A percentile compares a stretch with the other conserved stretches of the same genome.
Conservation (phyloP, 2,797 vertebrate genomes). For the Sitta carolinensis region DNA sequence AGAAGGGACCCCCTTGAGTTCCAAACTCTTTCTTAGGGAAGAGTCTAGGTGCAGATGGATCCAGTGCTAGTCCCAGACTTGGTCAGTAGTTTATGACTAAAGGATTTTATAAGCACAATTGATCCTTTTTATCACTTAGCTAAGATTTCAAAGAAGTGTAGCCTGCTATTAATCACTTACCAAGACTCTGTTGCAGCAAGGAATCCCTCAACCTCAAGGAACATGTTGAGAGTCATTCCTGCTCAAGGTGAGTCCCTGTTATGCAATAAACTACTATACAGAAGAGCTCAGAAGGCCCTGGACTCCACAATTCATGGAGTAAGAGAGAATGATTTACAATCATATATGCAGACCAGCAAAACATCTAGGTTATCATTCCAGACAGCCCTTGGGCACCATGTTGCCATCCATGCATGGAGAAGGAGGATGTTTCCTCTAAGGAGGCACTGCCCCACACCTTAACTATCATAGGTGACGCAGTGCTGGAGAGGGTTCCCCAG, state of each 20-base stretch:
- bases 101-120: neutral
- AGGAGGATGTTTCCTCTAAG: neutral
- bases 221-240: neutral
- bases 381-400: neutral
- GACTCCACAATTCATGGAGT: neutral
- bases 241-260: neutral
- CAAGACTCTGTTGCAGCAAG: neutral
- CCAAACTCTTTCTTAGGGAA: neutral
- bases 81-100: neutral
- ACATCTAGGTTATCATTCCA: neutral
- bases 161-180: neutral
- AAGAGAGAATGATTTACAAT: neutral
- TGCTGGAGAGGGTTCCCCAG: too few relatives aligned
- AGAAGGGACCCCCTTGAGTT: neutral
- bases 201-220: neutral
- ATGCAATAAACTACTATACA: neutral
- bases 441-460: neutral
- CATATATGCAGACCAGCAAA: neutral
- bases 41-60: neutral
- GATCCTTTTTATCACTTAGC: neutral
- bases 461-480: neutral
- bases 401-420: neutral
- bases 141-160: neutral
- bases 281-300: neutral
- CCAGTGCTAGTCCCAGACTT: neutral